Conservation (phyloP, 2,888 invertebrate genomes). For the Zaprionus bogoriensis region DNA sequence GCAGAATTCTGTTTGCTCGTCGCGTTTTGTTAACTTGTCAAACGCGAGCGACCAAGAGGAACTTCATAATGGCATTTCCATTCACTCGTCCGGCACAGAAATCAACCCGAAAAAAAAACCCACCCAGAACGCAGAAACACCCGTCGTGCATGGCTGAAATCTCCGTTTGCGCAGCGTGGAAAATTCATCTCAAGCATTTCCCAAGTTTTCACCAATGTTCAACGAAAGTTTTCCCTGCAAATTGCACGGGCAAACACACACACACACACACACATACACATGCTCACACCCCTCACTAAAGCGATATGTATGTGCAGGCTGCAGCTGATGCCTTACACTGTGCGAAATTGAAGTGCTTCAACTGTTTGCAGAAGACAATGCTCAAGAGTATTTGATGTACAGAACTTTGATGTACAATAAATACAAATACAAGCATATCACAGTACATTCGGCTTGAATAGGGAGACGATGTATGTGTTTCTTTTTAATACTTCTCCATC, state of each 20-base stretch:
- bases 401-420: too few species aligned
- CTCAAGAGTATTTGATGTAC: background rate
- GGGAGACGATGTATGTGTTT: too few species aligned
- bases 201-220: slow-evolving; percentile 24
- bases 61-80: slow-evolving; percentile 50
- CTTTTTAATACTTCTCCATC: too few species aligned
- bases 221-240: slow-evolving; percentile 24
- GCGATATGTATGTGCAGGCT: too few species aligned
- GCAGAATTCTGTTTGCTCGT: slow-evolving; percentile 65
- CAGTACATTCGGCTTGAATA: too few species aligned
- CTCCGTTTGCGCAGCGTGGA: slow-evolving; percentile 21
- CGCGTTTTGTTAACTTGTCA: slow-evolving; percentile 34
- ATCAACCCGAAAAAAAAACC: slow-evolving; percentile 9
- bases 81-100: slow-evolving; percentile 1
- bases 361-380: background rate
- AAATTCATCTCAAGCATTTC: slow-evolving; percentile 35
- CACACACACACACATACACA: background rate
- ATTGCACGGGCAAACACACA: slow-evolving; percentile 5
- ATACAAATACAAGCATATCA: too few species aligned
- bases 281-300: background rate
- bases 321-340: slow-evolving; percentile 13
- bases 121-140: slow-evolving; percentile 13
- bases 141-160: slow-evolving; percentile 9
- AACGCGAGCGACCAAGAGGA: slow-evolving; percentile 20
- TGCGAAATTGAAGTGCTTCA: background rate